Percentiles rank a stretch among this genome's conserved stretches.
Evolutionary conservation across 2,888 invertebrate genomes (phyloP).

Genomic region (Agonopterix alstromeriana): DNA sequence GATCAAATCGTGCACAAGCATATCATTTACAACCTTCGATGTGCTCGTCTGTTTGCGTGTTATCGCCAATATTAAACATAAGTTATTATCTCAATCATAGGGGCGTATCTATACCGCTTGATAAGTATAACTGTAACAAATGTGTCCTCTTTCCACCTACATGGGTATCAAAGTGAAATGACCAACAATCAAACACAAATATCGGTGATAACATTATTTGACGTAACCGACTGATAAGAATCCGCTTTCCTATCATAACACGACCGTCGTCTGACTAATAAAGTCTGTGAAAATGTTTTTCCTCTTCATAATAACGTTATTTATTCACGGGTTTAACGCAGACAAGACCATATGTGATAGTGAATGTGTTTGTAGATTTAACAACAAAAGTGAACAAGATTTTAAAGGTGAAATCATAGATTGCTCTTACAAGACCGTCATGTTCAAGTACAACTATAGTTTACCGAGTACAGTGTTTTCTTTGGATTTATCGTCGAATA

Average conservation of each 20-base stretch:
- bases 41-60: too few species aligned
- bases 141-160: too few species aligned
- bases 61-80: too few species aligned
- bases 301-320: background rate
- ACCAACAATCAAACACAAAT: conserved; percentile 39
- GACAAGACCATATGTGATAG: conserved; percentile 36
- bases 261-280: background rate
- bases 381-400: conserved; percentile 29
- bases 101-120: conserved; percentile 3
- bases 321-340: background rate
- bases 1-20: too few species aligned
- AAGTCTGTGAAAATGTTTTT: background rate
- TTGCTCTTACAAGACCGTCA: conserved; percentile 29
- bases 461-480: conserved; percentile 38
- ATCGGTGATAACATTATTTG: conserved; percentile 41
- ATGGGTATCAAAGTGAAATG: conserved; percentile 32
- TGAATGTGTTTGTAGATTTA: conserved; percentile 36
- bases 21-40: background rate
- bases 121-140: conserved; percentile 4
- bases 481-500: conserved; percentile 52
- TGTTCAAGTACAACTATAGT: conserved; percentile 26
- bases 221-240: conserved; percentile 24
- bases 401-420: conserved; percentile 39
- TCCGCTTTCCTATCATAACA: conserved; percentile 11
- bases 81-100: too few species aligned